Conservation (phyloP, 2,113 vertebrate genomes). For the Solea solea region DNA sequence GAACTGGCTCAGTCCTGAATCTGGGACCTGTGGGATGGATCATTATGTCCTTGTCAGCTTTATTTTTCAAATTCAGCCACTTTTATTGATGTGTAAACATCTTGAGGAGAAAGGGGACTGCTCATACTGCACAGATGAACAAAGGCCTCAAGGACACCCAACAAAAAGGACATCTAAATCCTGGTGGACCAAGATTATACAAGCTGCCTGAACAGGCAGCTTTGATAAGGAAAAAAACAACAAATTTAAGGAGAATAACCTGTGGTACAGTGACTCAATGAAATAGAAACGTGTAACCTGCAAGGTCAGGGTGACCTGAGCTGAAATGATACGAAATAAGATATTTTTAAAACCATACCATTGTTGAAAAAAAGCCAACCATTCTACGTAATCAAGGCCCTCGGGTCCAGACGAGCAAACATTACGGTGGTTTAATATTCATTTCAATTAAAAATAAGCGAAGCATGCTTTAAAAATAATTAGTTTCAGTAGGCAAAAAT, state of each 20-base stretch:
- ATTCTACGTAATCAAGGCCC: background rate
- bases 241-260: constrained; percentile 60
- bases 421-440: background rate
- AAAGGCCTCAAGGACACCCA: constrained; percentile 76
- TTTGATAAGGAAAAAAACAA: constrained; percentile 73
- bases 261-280: constrained; percentile 63
- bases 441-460: background rate
- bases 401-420: background rate
- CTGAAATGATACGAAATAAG: constrained; percentile 26
- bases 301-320: constrained; percentile 59
- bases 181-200: constrained; percentile 59
- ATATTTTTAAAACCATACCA: constrained; percentile 18
- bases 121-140: constrained; percentile 69
- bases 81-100: constrained; percentile 81
- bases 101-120: constrained; percentile 72
- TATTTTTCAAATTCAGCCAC: constrained; percentile 70
- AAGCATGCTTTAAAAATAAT: too few relatives aligned
- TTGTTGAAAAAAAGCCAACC: background rate
- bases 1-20: constrained; percentile 61
- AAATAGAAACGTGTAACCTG: constrained; percentile 53
- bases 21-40: constrained; percentile 69
- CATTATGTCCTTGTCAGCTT: constrained; percentile 79
- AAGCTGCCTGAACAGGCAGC: constrained; percentile 51
- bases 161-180: constrained; percentile 68
- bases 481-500: too few relatives aligned